A percentile compares a stretch with the other conserved stretches of the same genome.
These are phyloP conservation scores for Bombus waltoni DNA, from an alignment of 1,140 invertebrate genomes.

Conservation along the genomic window DNA sequence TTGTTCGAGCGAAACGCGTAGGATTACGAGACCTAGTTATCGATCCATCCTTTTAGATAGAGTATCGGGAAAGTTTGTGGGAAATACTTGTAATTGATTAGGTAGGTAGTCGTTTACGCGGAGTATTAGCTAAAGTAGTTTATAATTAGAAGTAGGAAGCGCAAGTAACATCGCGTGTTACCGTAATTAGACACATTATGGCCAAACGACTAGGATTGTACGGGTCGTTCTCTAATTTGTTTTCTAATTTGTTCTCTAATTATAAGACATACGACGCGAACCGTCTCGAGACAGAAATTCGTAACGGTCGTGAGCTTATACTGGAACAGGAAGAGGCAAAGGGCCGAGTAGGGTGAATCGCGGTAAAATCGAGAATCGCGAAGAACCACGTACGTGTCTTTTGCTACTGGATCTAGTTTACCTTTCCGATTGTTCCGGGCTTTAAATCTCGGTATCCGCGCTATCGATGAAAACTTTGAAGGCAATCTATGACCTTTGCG, in stretches of 20 bases:
- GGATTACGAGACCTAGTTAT: neutral
- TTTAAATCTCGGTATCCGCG: neutral
- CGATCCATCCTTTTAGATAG: too few species aligned
- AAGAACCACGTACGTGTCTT: neutral
- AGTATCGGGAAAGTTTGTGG: neutral
- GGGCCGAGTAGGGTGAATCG: neutral
- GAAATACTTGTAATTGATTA: neutral
- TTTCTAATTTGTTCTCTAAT: neutral
- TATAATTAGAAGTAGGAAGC: too few species aligned
- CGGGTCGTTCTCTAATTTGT: too few species aligned
- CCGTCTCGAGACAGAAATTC: neutral
- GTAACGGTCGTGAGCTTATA: conserved; percentile 11
- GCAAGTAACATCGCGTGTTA: neutral
- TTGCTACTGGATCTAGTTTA: neutral
- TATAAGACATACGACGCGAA: neutral
- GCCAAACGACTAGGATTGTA: neutral
- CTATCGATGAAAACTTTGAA: neutral
- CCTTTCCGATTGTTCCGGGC: neutral
- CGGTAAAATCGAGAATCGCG: neutral
- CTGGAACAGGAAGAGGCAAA: neutral
- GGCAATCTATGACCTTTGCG: neutral
- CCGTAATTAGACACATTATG: neutral
- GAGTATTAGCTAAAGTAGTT: too few species aligned
- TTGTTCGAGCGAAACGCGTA: neutral
- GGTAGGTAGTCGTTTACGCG: too few species aligned